phyloP scores from a whole-genome alignment of 1,140 invertebrate species.

The Drosophila ogumai region DNA sequence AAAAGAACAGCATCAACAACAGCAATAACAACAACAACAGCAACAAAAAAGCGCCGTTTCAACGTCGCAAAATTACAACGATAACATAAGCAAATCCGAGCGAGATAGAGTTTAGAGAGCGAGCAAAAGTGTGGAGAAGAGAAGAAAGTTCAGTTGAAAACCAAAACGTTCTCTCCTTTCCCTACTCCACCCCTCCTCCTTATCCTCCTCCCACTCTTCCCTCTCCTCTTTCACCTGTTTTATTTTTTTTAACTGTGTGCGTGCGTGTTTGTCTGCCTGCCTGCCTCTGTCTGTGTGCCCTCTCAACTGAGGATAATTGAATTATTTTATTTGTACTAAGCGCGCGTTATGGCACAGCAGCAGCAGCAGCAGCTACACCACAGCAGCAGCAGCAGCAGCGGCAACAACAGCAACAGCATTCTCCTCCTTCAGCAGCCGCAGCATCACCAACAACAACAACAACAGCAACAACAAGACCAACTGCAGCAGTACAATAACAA shows the following conservation, averaged over 20 bases:
- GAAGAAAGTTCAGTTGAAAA: conserved; percentile 12
- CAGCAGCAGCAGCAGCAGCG: conserved; percentile 45
- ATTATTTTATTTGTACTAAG: conserved; percentile 70
- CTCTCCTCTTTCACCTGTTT: neutral
- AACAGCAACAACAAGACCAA: conserved; percentile 55
- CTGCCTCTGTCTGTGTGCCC: conserved; percentile 28
- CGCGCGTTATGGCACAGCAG: conserved; percentile 75
- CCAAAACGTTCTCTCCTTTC: conserved; percentile 5
- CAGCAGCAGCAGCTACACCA: conserved; percentile 61
- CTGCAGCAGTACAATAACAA: conserved; percentile 76
- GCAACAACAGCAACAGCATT: conserved; percentile 53
- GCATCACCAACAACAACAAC: conserved; percentile 48
- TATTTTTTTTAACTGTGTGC: conserved; percentile 21
- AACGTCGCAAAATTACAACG: conserved; percentile 61
- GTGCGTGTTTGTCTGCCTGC: conserved; percentile 28
- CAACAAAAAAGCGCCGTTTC: conserved; percentile 50
- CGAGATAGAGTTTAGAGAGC: conserved; percentile 27
- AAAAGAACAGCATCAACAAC: conserved; percentile 31
- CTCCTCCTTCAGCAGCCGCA: conserved; percentile 50
- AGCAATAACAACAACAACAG: conserved; percentile 12
- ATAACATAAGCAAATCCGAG: conserved; percentile 59
- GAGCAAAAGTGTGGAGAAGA: conserved; percentile 8
- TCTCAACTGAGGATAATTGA: conserved; percentile 49
- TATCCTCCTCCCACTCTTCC: neutral
- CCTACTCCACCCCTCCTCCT: conserved; percentile 1